Conservation (phyloP, 2,113 vertebrate genomes). For the Scytalopus superciliaris region DNA sequence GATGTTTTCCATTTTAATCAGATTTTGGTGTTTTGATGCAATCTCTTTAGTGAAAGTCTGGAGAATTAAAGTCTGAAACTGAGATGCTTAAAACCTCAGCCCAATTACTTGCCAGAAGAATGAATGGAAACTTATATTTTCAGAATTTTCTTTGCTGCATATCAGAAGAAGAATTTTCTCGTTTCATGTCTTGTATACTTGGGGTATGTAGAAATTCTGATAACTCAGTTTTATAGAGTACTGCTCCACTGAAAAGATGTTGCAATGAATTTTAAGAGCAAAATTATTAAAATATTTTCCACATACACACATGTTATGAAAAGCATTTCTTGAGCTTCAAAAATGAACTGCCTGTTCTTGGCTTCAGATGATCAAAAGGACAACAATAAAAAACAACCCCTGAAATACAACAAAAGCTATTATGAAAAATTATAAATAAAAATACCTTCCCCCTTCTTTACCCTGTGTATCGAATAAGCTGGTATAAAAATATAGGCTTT, state of each 20-base stretch:
- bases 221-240: neutral
- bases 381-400: neutral
- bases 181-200: neutral
- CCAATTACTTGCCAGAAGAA: neutral
- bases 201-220: neutral
- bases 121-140: neutral
- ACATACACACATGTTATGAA: neutral
- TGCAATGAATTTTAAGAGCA: neutral
- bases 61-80: constrained; percentile 19
- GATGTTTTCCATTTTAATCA: constrained; percentile 30
- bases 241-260: neutral
- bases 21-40: constrained; percentile 5
- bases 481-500: neutral
- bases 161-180: neutral
- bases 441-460: neutral
- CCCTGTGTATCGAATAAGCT: neutral
- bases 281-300: neutral
- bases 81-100: neutral
- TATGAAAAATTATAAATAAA: neutral
- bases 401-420: neutral
- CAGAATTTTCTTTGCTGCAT: neutral
- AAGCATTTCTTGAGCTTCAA: neutral
- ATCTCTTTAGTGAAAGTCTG: neutral
- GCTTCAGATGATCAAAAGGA: neutral
- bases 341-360: neutral